Conservation (phyloP, 1,140 invertebrate genomes). For the Temnothorax nylanderi region DNA sequence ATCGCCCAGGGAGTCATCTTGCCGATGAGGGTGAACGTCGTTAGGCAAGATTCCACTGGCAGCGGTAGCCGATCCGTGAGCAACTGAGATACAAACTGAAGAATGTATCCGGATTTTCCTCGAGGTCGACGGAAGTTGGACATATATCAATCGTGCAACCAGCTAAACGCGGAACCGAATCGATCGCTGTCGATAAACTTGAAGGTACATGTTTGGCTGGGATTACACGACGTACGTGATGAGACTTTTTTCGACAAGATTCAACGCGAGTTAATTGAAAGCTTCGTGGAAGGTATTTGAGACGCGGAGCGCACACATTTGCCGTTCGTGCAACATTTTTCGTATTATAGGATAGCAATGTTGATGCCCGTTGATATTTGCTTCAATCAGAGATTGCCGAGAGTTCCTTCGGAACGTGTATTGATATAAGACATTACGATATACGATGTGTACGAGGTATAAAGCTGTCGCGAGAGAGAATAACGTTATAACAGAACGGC, state of each 20-base stretch:
- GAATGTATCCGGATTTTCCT: background rate
- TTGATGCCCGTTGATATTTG: background rate
- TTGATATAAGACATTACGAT: background rate
- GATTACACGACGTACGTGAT: too few species aligned
- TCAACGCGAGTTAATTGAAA: background rate
- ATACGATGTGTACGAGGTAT: background rate
- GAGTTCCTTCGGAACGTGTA: background rate
- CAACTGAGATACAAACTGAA: conserved; percentile 70
- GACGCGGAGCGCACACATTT: background rate
- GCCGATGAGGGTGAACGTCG: conserved; percentile 27
- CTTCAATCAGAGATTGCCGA: conserved; percentile 1
- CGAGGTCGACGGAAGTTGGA: background rate
- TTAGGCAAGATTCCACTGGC: conserved; percentile 67
- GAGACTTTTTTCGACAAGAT: background rate
- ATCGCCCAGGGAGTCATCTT: conserved; percentile 75
- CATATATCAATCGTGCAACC: background rate
- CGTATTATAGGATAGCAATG: background rate
- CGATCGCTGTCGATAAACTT: background rate
- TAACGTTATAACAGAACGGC: conserved; percentile 6
- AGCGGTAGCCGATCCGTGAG: conserved; percentile 81
- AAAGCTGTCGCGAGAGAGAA: background rate
- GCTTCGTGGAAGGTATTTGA: background rate
- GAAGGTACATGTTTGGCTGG: background rate
- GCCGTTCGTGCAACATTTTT: background rate
- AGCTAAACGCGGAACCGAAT: background rate